phyloP scores from a whole-genome alignment of 2,888 invertebrate genomes.

The Drosophila subquinaria region DNA sequence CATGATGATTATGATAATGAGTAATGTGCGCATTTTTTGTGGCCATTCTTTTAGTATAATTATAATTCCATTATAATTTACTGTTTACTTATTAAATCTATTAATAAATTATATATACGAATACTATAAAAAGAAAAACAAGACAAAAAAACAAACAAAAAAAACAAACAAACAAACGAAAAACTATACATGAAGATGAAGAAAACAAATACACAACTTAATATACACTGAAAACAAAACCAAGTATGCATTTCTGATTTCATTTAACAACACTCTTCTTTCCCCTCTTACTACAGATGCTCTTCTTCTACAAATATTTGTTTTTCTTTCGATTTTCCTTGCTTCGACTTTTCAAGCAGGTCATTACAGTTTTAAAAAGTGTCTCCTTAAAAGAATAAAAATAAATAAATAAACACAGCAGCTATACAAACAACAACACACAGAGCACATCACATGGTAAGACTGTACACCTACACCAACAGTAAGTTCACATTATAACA shows the following conservation, averaged over 20 bases:
- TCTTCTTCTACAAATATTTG: background rate
- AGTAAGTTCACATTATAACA: constrained; percentile 42
- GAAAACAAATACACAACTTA: constrained; percentile 79
- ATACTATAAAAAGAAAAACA: constrained; percentile 56
- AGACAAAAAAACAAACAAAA: constrained; percentile 22
- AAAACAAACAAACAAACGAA: constrained; percentile 53
- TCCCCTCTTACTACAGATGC: constrained; percentile 5
- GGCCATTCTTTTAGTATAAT: constrained; percentile 59
- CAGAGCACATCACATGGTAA: constrained; percentile 35
- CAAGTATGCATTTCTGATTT: constrained; percentile 74
- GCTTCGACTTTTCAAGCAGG: constrained; percentile 20
- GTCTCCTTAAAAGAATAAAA: constrained; percentile 33
- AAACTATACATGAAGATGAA: constrained; percentile 67
- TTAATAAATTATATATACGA: constrained; percentile 71
- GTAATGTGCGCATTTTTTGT: constrained; percentile 59
- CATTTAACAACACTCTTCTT: constrained; percentile 25
- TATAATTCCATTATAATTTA: constrained; percentile 72
- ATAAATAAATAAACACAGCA: constrained; percentile 29
- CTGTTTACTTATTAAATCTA: constrained; percentile 66
- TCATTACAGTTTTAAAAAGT: constrained; percentile 13
- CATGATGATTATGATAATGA: constrained; percentile 25
- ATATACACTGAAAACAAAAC: constrained; percentile 78
- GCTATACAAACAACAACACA: constrained; percentile 33
- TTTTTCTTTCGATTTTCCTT: background rate
- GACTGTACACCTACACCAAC: constrained; percentile 38